Base-by-base conservation (phyloP, 2,888 invertebrate genomes). In the Andricus quercusramuli region DNA sequence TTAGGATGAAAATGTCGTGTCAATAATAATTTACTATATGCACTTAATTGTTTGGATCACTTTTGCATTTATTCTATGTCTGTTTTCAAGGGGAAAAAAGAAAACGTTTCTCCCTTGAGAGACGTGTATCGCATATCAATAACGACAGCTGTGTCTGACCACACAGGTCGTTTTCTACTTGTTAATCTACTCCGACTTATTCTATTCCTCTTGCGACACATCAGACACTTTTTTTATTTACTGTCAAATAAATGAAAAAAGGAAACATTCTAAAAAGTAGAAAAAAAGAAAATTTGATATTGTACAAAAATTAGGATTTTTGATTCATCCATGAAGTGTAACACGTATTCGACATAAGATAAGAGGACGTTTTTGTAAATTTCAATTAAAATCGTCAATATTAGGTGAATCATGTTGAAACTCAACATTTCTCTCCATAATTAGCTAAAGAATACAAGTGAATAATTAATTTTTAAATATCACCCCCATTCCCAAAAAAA, bases 271-370 rank as follows among this genome's bases (percentile, higher is more conserved):
- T 51, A 2, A 51, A 51, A 6, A 20, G 2, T 20, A 20, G 20
- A 51, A 20, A 20, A 8, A 3, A 51, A 51, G 5, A 20, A 47
- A 20, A 68, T 80, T 80, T 79, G 77, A 77, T 80, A 70, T 3
- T 44, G 13, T 44, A 44, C 15, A 2, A 44, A 11, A 41, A 41
- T 41, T 41, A 41, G 41, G 11, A 11, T 41, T 41, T 41, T 11
- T 41, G 5, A 37, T 37, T 37, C 1, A 29, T 2, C 29, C 29
- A 29, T 29, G 2, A 29, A 29, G 29, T 29, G 1, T 29, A 29
- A 29, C 29, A 29, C 29, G 29, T 29, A 29, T 29, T 29, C 2
- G 29, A 2, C 29, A 29, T 29, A 1, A 29, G n/a, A n/a, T n/a
- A 29, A 29, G 3, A 32, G 4, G 2, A 5, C 6, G 3, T 3